Base-by-base conservation (phyloP, 2,797 vertebrate species). In the Rallus crepitans region DNA sequence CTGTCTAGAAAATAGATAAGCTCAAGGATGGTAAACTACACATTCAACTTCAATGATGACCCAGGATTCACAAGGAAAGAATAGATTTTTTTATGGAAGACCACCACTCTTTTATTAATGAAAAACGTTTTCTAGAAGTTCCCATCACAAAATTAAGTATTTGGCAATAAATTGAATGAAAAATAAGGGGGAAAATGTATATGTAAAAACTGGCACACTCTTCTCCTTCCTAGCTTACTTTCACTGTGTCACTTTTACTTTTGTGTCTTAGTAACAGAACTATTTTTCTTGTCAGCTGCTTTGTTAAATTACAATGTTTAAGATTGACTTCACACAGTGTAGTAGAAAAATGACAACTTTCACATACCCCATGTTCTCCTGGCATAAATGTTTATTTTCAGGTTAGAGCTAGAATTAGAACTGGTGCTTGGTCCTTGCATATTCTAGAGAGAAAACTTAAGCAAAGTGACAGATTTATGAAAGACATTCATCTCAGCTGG, bases 211-310 rank as follows among this genome's bases (percentile, higher is more conserved):
- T 63, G 33, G 8, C 21, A 31, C 0, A 2, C 6, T 59, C 12
- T 30, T 65, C 78, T 73, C 6, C 25, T 78, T 55, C 16, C 9
- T 35, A 24, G 9, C 1, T 40, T 71, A n/a, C 18, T 65, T 65
- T 66, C 17, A 48, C 5, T 2, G 3, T 16, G 3, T 55, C 5
- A 42, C 3, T 35, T 1, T 0, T 66, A 8, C 52, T 71, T 90
- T 93, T 52, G 66, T 4, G 9, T 50, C 42, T 70, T 48, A 47
- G 10, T 33, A 70, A 77, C 23, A 61, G n/a, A 89, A 35, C 15
- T 61, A 57, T 72, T 63, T 85, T n/a, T 78, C 47, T 71, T 28
- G 31, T 10, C 40, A 39, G 24, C 13, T 72, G 18, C n/a, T 71
- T 45, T 77, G 28, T 50, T 31, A 77, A 81, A 61, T 33, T 28